Conservation (phyloP, 30 jellyfish, hydroid and myxozoan genomes). For the Turritopsis dohrnii region DNA sequence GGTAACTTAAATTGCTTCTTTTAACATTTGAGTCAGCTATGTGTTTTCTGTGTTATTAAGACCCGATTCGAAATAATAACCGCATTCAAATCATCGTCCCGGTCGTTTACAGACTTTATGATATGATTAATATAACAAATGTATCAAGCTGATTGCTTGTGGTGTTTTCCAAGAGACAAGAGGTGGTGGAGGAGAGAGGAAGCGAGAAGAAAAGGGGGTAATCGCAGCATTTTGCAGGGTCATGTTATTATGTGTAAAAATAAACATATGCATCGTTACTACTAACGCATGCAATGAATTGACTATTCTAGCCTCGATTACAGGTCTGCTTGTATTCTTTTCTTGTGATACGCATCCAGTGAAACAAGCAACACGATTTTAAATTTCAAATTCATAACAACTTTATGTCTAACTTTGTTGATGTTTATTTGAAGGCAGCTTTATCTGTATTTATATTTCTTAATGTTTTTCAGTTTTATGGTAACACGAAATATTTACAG, state of each 20-base stretch:
- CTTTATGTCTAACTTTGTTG: background rate
- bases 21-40: too few relatives aligned
- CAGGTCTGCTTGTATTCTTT: background rate
- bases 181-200: too few relatives aligned
- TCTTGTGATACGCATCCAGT: background rate
- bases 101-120: too few relatives aligned
- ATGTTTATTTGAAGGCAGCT: background rate
- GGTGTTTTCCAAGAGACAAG: too few relatives aligned
- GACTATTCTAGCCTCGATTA: background rate
- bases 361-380: background rate
- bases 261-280: background rate
- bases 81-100: too few relatives aligned
- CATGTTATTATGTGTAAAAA: background rate
- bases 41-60: too few relatives aligned
- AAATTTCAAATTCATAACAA: background rate
- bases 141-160: too few relatives aligned
- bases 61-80: too few relatives aligned
- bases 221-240: background rate
- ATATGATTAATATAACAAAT: too few relatives aligned
- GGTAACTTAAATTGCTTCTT: too few relatives aligned
- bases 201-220: background rate
- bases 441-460: background rate
- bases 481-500: background rate
- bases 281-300: background rate
- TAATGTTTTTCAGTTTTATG: too few relatives aligned